Percentiles rank a stretch among this genome's conserved stretches.
Evolutionary conservation across 1,140 invertebrate genomes (phyloP).

Genomic region (Streblospio benedicti): DNA sequence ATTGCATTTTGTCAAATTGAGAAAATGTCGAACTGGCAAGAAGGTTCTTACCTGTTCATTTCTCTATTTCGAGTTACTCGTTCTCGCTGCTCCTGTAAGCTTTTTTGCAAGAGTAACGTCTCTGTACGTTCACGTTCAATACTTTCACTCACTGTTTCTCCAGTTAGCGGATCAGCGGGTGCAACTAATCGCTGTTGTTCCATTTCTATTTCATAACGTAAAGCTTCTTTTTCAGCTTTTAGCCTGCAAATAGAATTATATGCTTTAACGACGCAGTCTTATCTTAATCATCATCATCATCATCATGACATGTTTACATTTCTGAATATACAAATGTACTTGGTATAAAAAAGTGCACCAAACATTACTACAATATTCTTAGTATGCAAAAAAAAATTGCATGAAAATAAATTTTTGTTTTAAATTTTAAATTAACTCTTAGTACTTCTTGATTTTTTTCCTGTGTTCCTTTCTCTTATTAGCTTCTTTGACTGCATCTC

Average conservation of each 20-base stretch:
- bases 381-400: background rate
- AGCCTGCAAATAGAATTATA: too few species aligned
- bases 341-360: too few species aligned
- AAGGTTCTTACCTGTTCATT: conserved; percentile 29
- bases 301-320: too few species aligned
- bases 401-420: too few species aligned
- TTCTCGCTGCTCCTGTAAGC: conserved; percentile 24
- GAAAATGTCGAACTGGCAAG: background rate
- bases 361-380: too few species aligned
- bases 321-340: too few species aligned
- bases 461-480: conserved; percentile 31
- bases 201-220: too few species aligned
- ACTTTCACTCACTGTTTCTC: conserved; percentile 28
- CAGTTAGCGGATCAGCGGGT: conserved; percentile 32
- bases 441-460: conserved; percentile 35
- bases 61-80: conserved; percentile 25
- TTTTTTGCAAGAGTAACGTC: conserved; percentile 20
- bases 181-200: too few species aligned
- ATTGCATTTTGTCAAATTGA: background rate
- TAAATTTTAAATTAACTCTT: too few species aligned
- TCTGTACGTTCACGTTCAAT: conserved; percentile 24
- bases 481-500: conserved; percentile 44
- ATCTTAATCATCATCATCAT: too few species aligned
- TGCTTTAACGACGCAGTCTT: too few species aligned
- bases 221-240: too few species aligned